Evolutionary conservation across 2,888 invertebrate species (phyloP), one percentile per base, ranked within the genome.

Genomic region (Rapana venosa): DNA sequence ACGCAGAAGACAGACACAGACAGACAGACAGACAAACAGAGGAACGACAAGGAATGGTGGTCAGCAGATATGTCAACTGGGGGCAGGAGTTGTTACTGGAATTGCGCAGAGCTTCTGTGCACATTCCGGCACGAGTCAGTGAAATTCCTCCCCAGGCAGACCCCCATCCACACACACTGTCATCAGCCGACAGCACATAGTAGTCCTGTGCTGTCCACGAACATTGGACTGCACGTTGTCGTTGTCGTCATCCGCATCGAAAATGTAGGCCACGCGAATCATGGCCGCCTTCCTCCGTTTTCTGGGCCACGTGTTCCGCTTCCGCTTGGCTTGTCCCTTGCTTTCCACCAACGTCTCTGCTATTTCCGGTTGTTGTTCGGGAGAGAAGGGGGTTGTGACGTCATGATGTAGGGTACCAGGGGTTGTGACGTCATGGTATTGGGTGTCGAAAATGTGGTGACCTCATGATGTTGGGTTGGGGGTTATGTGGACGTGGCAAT

Each of bases 251-350:
- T 90, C 83, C 13, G 47, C 83, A 36, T 90, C 36, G 58, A 77
- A 85, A 30, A 70, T 47, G 79, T 36, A 13, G 79, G 56, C 74
- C 22, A 61, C 92, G 86, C 93, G 93, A 47, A 47, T 83, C 77
- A 91, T 87, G 88, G 91, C 90, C 87, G 92, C 92, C 58, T 91
- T 90, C 30, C 91, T 87, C n/a, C 93, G 91, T 89, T 94, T 94
- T 90, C 93, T 92, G 0, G 94, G 94, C 94, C 94, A 94, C 36
- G 94, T 94, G 91, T 94, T 94, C 47, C 90, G 87, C 66, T 83
- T 83, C 81, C 81, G 79, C 26, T 86, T 66, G 22, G 88, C 61
- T 22, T n/a, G 26, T 26, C 26, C 66, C 2, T 66, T 13, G 22
- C 8, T 36, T 30, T 79, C 32, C 66, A 1, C 17, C 26, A 13